Conservation (phyloP, 2,797 vertebrate genomes). For the Hyperoplus immaculatus region DNA sequence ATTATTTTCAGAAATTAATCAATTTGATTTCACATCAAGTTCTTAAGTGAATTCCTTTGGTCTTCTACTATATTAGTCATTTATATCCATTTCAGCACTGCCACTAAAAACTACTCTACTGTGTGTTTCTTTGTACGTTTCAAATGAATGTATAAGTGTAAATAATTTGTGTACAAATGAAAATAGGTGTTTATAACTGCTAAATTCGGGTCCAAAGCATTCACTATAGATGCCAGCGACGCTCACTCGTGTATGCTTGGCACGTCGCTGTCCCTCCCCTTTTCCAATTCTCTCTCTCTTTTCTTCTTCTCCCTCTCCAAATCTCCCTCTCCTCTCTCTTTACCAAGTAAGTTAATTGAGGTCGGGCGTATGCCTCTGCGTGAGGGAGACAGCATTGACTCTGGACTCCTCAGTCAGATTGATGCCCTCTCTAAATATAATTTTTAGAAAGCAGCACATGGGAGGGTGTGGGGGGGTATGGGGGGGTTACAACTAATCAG, state of each 20-base stretch:
- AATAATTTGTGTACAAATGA: too few relatives aligned
- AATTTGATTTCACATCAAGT: too few relatives aligned
- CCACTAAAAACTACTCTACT: too few relatives aligned
- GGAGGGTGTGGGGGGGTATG: conserved; percentile 16
- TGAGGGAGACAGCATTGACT: conserved; percentile 52
- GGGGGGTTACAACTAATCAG: conserved; percentile 59
- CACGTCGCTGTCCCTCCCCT: conserved; percentile 42
- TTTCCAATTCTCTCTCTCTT: conserved; percentile 36
- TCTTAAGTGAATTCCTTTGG: too few relatives aligned
- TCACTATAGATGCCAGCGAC: conserved; percentile 11
- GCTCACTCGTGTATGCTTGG: conserved; percentile 45
- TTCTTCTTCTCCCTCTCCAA: conserved; percentile 22
- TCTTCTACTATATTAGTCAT: too few relatives aligned
- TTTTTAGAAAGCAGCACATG: conserved; percentile 34
- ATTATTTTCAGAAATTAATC: too few relatives aligned
- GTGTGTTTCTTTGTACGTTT: too few relatives aligned
- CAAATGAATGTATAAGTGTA: too few relatives aligned
- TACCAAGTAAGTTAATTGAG: conserved; percentile 69
- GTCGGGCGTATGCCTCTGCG: conserved; percentile 54
- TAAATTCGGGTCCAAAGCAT: conserved; percentile 1
- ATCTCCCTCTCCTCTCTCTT: conserved; percentile 46
- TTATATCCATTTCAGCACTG: too few relatives aligned
- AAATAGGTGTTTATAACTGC: too few relatives aligned
- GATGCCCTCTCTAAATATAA: conserved; percentile 32
- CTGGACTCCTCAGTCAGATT: conserved; percentile 52